These are phyloP conservation scores for Hymenochirus boettgeri DNA, from an alignment of 2,113 vertebrate species.

Conservation along the genomic window DNA sequence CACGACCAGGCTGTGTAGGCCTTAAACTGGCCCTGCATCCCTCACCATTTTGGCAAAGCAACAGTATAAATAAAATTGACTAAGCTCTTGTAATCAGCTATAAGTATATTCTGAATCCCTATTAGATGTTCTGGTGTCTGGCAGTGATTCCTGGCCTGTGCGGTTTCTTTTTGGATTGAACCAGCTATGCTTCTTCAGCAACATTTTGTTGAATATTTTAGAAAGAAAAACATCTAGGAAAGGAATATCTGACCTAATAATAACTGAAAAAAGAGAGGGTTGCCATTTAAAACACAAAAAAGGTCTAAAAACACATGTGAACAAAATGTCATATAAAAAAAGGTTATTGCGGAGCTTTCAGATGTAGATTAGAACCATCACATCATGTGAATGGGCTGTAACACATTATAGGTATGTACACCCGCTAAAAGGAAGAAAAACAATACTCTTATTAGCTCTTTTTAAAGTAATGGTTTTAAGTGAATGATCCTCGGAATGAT, in stretches of 20 bases:
- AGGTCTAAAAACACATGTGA: constrained; percentile 12
- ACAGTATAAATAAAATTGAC: constrained; percentile 12
- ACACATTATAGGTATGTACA: constrained; percentile 1
- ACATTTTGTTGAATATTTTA: constrained; percentile 23
- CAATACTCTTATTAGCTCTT: not conserved
- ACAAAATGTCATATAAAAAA: constrained; percentile 4
- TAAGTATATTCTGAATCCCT: constrained; percentile 18
- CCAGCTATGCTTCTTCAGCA: constrained; percentile 26
- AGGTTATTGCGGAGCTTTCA: constrained; percentile 6
- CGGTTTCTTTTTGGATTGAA: constrained; percentile 17
- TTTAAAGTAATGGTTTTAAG: constrained; percentile 7
- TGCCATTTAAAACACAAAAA: constrained; percentile 21
- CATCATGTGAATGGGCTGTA: constrained; percentile 3
- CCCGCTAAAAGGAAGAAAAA: not conserved
- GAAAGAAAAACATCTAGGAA: constrained; percentile 12
- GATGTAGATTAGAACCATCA: constrained; percentile 6
- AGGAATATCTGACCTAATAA: constrained; percentile 26
- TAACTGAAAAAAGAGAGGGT: constrained; percentile 20
- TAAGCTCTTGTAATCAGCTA: constrained; percentile 29
- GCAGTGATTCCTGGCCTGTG: constrained; percentile 13
- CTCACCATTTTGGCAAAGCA: too few species aligned
- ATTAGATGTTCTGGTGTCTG: constrained; percentile 26
- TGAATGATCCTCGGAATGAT: not conserved
- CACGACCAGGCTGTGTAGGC: too few species aligned
- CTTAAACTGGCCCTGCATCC: too few species aligned